Conservation (phyloP, 1,140 invertebrate genomes). For the Neodiprion fabricii region DNA sequence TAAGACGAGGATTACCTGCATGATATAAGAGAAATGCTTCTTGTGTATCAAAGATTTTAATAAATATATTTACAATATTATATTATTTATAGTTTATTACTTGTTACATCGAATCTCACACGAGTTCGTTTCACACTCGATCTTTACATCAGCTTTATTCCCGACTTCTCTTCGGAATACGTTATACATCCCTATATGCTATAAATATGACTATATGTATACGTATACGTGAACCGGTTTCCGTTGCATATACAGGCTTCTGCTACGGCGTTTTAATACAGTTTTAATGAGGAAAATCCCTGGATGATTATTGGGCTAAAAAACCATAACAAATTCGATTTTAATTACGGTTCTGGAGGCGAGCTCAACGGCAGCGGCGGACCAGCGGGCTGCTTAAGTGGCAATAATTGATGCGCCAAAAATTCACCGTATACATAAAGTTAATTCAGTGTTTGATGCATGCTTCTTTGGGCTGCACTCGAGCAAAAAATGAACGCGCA, state of each 20-base stretch:
- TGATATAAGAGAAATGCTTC: not conserved
- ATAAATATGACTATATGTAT: too few relatives aligned
- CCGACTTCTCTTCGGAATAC: too few relatives aligned
- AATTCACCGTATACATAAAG: not conserved
- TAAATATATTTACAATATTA: constrained; percentile 26
- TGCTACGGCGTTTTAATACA: not conserved
- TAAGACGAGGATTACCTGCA: too few relatives aligned
- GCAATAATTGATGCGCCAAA: not conserved
- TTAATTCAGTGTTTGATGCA: constrained; percentile 3
- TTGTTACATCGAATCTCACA: too few relatives aligned
- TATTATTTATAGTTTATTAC: too few relatives aligned
- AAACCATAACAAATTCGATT: constrained; percentile 1
- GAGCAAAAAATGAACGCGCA: not conserved
- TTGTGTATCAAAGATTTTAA: constrained; percentile 41
- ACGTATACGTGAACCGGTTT: not conserved
- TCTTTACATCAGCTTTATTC: too few relatives aligned
- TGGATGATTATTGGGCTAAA: not conserved
- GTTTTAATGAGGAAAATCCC: constrained; percentile 7
- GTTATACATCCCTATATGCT: too few relatives aligned
- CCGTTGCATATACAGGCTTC: too few relatives aligned
- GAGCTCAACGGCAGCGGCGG: not conserved
- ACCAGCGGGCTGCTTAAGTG: not conserved
- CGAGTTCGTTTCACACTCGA: too few relatives aligned
- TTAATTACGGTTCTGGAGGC: not conserved
- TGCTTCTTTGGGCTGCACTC: not conserved